Evolutionary conservation across 1,140 invertebrate species (phyloP).

Genomic region (Nephotettix cincticeps): DNA sequence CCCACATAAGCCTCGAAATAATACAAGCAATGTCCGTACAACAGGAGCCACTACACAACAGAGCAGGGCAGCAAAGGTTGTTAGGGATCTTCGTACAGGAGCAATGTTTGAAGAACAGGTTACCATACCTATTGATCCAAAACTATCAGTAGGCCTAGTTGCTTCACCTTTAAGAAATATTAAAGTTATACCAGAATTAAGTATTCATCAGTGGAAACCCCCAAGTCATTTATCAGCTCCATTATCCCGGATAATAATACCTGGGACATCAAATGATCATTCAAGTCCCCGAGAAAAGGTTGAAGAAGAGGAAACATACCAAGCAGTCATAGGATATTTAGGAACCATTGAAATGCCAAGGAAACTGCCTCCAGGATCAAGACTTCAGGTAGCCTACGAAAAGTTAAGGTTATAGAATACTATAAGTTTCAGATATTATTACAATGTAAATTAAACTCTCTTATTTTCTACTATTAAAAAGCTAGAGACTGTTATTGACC

Average conservation of each 20-base stretch:
- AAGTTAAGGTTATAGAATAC: too few species aligned
- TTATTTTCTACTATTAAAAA: too few species aligned
- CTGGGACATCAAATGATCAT: conserved; percentile 27
- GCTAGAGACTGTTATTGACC: too few species aligned
- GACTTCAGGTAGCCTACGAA: conserved; percentile 60
- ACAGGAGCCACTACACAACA: conserved; percentile 46
- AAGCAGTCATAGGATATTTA: conserved; percentile 88
- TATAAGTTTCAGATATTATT: too few species aligned
- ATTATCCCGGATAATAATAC: conserved; percentile 45
- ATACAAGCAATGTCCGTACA: conserved; percentile 41
- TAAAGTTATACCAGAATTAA: conserved; percentile 42
- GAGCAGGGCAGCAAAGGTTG: conserved; percentile 55
- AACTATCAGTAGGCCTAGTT: conserved; percentile 14
- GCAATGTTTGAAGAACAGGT: conserved; percentile 51
- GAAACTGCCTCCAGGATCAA: conserved; percentile 72
- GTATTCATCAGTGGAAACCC: conserved; percentile 47
- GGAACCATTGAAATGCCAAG: conserved; percentile 95
- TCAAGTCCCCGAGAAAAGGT: conserved; percentile 46
- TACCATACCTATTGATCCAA: conserved; percentile 16
- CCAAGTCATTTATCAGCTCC: conserved; percentile 49
- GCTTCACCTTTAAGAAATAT: conserved; percentile 37
- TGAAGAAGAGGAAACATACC: conserved; percentile 66
- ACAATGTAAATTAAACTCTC: too few species aligned
- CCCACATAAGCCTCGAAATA: conserved; percentile 52
- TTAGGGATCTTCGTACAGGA: conserved; percentile 55